phyloP scores from a whole-genome alignment of 2,888 invertebrate species.

The Agrotis ipsilon region DNA sequence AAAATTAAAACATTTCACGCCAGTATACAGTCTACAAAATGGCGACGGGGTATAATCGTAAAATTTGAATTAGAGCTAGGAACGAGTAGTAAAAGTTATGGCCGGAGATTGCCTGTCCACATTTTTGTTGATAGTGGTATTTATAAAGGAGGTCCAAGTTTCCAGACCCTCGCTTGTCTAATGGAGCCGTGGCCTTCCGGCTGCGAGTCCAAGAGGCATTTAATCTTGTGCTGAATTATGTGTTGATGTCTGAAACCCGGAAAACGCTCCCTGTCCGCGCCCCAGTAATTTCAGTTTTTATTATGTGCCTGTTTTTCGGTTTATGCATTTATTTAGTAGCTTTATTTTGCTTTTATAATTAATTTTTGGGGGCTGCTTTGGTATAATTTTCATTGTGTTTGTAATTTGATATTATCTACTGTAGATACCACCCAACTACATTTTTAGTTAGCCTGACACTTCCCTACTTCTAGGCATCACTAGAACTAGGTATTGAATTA shows the following conservation, averaged over 20 bases:
- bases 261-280: conserved; percentile 83
- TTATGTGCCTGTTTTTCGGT: conserved; percentile 73
- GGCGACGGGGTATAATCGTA: conserved; percentile 34
- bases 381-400: conserved; percentile 50
- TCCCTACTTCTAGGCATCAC: too few relatives aligned
- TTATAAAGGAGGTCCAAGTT: conserved; percentile 76
- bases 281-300: conserved; percentile 85
- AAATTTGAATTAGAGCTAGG: conserved; percentile 54
- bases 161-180: conserved; percentile 79
- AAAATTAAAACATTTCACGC: conserved; percentile 40
- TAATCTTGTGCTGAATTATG: conserved; percentile 89
- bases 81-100: conserved; percentile 55
- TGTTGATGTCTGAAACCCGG: conserved; percentile 87
- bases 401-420: conserved; percentile 5
- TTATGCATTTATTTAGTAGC: conserved; percentile 70
- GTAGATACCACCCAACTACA: not conserved
- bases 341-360: conserved; percentile 61
- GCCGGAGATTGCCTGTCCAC: conserved; percentile 61
- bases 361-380: conserved; percentile 51
- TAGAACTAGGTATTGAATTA: too few relatives aligned
- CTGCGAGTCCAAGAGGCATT: conserved; percentile 87
- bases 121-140: conserved; percentile 68
- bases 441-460: too few relatives aligned
- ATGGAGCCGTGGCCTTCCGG: conserved; percentile 86
- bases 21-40: conserved; percentile 31